Evolutionary conservation across 2,888 invertebrate genomes (phyloP), one percentile per base, ranked within the genome.

Genomic region (Torymus auratus): DNA sequence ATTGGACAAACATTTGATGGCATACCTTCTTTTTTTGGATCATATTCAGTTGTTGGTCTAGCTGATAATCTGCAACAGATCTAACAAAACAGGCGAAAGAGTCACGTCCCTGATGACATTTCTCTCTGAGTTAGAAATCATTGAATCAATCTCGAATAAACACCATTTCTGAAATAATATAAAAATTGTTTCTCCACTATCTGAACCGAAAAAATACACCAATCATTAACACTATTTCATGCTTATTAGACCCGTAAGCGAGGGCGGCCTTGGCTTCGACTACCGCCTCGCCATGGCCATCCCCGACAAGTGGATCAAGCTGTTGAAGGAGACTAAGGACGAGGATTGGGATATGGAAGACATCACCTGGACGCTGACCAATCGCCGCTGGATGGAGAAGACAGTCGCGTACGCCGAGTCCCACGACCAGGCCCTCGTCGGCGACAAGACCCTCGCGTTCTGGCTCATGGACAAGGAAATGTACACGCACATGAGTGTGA

Each of bases 401-500:
- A 96, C 97, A n/a, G 96, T 99, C 0, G 97, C 99, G 0, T 99
- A 99, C 89, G 96, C 97, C 0, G 99, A 99, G 92, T 98, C 98
- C 52, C 99, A 99, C 88, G 99, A 99, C 90, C 99, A 99, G 93
- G 98, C 99, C 11, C 92, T 99, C 60, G 99, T 99, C 0, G 99
- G 99, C 0, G 99, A 99, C 91, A 99, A 99, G 91, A 99, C 99
- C 0, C 94, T 99, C 61, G 99, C 99, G 0, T 99, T 99, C 92
- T 99, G 99, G 99, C 91, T 99, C 84, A 99, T 99, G 99, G 99
- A 99, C 92, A 98, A 98, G 85, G 97, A 98, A 85, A 99, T 99
- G 99, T 99, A 99, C 91, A 95, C 96, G 0, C 95, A 96, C 91
- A 99, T 99, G 99, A 97, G 98, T 58, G 92, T 92, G 0, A 1